These are phyloP conservation scores for Enteromius afrohamiltoni DNA, from an alignment of 2,797 vertebrate genomes.

Conservation along the genomic window DNA sequence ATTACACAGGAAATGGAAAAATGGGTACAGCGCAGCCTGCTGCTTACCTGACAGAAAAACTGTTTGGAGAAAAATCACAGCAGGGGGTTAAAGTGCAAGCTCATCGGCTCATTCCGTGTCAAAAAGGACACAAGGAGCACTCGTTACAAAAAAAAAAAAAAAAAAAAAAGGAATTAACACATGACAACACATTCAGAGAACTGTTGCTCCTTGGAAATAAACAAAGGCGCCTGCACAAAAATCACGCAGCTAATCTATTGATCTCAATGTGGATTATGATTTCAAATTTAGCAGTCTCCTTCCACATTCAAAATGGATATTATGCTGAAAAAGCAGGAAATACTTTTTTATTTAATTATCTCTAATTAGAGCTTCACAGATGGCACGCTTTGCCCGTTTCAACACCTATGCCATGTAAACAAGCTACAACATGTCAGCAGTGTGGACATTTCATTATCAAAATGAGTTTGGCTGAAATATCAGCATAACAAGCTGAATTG, in stretches of 20 bases:
- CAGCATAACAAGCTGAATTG: not conserved
- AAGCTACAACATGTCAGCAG: not conserved
- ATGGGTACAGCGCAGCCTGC: slow-evolving; percentile 14
- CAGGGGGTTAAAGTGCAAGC: not conserved
- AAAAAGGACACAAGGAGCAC: not conserved
- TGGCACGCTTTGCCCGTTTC: not conserved
- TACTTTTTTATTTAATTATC: too few species aligned
- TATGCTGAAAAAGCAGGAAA: not conserved
- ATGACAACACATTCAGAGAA: not conserved
- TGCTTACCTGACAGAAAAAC: not conserved
- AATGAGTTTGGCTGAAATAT: not conserved
- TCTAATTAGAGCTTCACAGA: not conserved
- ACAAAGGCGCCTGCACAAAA: not conserved
- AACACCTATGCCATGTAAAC: not conserved
- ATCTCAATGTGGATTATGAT: not conserved
- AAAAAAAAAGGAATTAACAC: not conserved
- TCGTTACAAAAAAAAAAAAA: not conserved
- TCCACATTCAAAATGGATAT: not conserved
- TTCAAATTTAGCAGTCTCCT: not conserved
- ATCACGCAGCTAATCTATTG: not conserved
- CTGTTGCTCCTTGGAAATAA: not conserved
- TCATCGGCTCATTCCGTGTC: not conserved
- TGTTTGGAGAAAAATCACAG: not conserved
- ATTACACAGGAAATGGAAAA: slow-evolving; percentile 54
- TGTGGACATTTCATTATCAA: not conserved